These are phyloP conservation scores for Lasioglossum lativentre DNA, from an alignment of 2,888 invertebrate species.

Conservation along the genomic window DNA sequence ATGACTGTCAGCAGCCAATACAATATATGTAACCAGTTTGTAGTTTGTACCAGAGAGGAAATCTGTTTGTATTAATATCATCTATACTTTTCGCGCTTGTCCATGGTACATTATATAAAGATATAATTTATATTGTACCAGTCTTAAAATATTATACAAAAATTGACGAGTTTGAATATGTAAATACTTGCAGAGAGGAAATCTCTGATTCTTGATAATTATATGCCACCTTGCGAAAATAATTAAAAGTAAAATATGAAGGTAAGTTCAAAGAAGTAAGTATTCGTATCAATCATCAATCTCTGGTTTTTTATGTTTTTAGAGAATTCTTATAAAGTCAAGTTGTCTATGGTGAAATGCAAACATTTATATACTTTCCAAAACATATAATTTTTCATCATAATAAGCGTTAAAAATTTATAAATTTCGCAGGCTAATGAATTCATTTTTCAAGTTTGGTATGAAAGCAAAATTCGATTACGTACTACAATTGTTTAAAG, in stretches of 20 bases:
- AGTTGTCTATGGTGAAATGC: neutral
- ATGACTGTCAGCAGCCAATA: constrained; percentile 17
- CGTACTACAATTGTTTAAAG: neutral
- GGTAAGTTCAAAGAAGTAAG: neutral
- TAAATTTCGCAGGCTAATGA: neutral
- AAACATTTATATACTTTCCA: neutral
- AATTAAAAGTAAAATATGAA: neutral
- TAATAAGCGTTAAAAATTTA: neutral
- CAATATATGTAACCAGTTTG: constrained; percentile 26
- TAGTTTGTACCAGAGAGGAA: neutral
- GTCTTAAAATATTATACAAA: neutral
- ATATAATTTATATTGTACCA: neutral
- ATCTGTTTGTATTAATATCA: constrained; percentile 13
- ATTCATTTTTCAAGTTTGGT: neutral
- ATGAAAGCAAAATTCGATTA: neutral
- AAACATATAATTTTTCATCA: neutral
- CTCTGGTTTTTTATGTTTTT: neutral
- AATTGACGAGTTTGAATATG: neutral
- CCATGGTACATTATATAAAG: constrained; percentile 16
- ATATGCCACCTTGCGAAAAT: constrained; percentile 7
- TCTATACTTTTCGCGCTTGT: constrained; percentile 26
- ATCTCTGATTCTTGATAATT: neutral
- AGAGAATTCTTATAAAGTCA: neutral
- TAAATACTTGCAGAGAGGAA: neutral
- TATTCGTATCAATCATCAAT: neutral